Base-by-base conservation (phyloP, 2,113 vertebrate species). In the Centropus unirufus region DNA sequence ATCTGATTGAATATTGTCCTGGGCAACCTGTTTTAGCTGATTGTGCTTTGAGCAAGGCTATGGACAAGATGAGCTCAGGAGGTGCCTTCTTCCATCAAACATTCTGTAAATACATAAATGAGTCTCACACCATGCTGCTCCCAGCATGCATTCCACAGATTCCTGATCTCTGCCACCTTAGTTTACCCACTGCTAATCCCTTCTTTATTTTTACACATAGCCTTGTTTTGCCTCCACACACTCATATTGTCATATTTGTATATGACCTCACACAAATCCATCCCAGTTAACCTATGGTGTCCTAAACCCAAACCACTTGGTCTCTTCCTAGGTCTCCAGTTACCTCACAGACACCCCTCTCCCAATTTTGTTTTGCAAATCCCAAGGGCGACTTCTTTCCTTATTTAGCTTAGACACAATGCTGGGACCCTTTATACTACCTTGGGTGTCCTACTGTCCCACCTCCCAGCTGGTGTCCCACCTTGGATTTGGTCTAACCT, bases 191-290 rank as follows among this genome's bases (percentile, higher is more conserved):
- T 57, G 11, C 54, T 30, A 39, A 29, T 4, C 14, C 76, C 44
- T 82, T 23, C 29, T 15, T 85, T 83, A 19, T 3, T 54, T 84
- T 86, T 44, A 57, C 7, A 52, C 13, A 39, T 4, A 79, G 18
- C 6, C 23, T 68, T 24, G 29, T 72, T 76, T 67, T 83, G 12
- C 24, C 29, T 55, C 18, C 36, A 32, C 6, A 16, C 11, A 42
- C 17, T 22, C 4, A 14, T 19, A 26, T 14, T 47, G 14, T 17
- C 24, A 61, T 4, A 27, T 9, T 29, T 2, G 0, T 26, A 3
- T 0, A 52, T 13, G 30, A 51, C 4, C 32, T 70, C 16, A 10
- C 11, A 22, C 11, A 44, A 4, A 42, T 49, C 36, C 75, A 73
- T 21, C 20, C n/a, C 32, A 42, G 7, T 24, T 13, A 75, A 42